Percentiles rank a stretch among this genome's conserved stretches.
Conservation (phyloP, 2,797 vertebrate genomes). For the Pteropus rufus region DNA sequence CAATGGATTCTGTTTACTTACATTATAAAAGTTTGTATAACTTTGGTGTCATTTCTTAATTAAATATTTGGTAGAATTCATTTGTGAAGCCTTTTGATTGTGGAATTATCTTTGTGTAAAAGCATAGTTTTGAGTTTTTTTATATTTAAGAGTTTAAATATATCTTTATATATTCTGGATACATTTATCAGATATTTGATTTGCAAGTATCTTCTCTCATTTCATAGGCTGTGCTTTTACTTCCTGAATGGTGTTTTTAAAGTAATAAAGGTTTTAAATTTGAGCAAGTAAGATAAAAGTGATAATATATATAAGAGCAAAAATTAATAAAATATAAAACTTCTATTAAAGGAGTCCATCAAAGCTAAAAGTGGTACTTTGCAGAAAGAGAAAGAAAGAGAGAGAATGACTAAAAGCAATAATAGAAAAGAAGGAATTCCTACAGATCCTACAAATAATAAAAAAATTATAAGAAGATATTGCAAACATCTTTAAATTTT, state of each 20-base stretch:
- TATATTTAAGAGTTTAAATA: neutral
- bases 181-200: neutral
- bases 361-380: neutral
- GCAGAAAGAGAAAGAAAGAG: neutral
- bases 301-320: neutral
- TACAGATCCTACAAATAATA: neutral
- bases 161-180: neutral
- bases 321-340: neutral
- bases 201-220: neutral
- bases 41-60: neutral
- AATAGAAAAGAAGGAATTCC: neutral
- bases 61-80: neutral
- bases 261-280: neutral
- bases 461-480: neutral
- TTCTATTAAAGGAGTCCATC: neutral
- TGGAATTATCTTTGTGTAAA: neutral
- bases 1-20: neutral
- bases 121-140: neutral
- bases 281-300: neutral
- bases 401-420: neutral
- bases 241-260: neutral
- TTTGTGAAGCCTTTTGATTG: neutral
- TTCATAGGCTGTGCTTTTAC: neutral
- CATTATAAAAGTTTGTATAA: neutral
- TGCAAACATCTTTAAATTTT: neutral